A percentile compares a stretch with the other conserved stretches of the same genome.
phyloP scores from a whole-genome alignment of 2,797 vertebrate species.

The Eospalax fontanierii region DNA sequence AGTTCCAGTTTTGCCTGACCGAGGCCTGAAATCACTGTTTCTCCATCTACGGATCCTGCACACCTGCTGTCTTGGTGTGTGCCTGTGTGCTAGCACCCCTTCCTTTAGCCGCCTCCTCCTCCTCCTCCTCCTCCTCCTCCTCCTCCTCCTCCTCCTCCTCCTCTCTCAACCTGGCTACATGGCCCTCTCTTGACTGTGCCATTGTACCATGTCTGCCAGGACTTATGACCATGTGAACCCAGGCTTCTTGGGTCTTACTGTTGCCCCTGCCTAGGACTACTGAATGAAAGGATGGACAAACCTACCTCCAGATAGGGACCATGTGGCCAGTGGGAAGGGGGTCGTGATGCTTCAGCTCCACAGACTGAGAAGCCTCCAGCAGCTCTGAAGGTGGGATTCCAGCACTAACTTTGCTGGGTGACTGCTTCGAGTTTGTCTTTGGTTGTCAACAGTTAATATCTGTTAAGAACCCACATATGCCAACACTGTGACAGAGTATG shows the following conservation, averaged over 20 bases:
- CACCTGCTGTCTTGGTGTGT: background rate
- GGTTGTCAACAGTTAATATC: background rate
- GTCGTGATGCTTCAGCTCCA: background rate
- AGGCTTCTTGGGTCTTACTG: background rate
- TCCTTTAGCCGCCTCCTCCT: too few species aligned
- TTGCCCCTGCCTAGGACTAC: background rate
- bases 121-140: too few species aligned
- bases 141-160: background rate
- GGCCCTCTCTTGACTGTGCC: background rate
- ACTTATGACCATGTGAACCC: background rate
- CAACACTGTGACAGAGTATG: background rate
- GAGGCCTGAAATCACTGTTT: background rate
- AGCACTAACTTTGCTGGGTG: background rate
- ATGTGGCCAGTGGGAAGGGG: background rate
- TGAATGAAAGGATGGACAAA: background rate
- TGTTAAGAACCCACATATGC: background rate
- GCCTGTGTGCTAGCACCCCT: background rate
- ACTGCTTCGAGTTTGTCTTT: background rate
- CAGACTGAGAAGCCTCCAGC: background rate
- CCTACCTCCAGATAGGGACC: conserved; percentile 16
- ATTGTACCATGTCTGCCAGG: background rate
- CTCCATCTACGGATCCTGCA: background rate
- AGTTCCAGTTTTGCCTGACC: background rate
- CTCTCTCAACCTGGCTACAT: background rate
- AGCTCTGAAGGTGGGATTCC: too few species aligned